Evolutionary conservation across 2,888 invertebrate species (phyloP), one percentile per base, ranked within the genome.

Genomic region (Phragmatobia fuliginosa): DNA sequence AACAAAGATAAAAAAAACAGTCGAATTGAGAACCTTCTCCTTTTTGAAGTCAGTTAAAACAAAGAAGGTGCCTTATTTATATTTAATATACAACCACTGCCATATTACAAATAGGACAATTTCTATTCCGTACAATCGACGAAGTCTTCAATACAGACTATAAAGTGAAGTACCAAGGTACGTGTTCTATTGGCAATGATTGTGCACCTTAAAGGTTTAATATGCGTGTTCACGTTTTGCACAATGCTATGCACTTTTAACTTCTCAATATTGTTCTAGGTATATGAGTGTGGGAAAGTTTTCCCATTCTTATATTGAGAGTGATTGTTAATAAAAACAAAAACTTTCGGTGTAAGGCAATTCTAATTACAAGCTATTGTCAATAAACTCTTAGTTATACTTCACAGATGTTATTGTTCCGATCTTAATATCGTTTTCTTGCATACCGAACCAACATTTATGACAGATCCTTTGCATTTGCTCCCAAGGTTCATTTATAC

Each of bases 251-350:
- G 49, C 49, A 52, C 58, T 71, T 70, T 67, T 70, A 10, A 61
- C 45, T 45, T 25, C 52, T 58, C 41, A 45, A 56, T 31, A 66
- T 45, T 60, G 33, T 62, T 64, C 36, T 10, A n/a, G n/a, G n/a
- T n/a, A 16, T 65, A 38, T 38, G 61, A 66, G n/a, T 52, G 65
- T 81, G 81, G 66, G 79, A 81, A 79, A 67, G 36, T 67, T 67
- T 52, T 36, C 49, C 2, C n/a, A 25, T 14, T 56, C 25, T 1
- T 5, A 25, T 56, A 56, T 56, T 25, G 25, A 28, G 14, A 56
- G 14, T 56, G 25, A 11, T 56, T 56, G 11, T 11, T 28, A 25
- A 25, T 25, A 28, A 28, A 28, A 16, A 56, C 52, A 56, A 56
- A 56, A 56, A 56, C 52, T 10, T 52, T 1, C n/a, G 3, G n/a